Conservation (phyloP, 2,888 invertebrate genomes). For the Limnephilus auricula region DNA sequence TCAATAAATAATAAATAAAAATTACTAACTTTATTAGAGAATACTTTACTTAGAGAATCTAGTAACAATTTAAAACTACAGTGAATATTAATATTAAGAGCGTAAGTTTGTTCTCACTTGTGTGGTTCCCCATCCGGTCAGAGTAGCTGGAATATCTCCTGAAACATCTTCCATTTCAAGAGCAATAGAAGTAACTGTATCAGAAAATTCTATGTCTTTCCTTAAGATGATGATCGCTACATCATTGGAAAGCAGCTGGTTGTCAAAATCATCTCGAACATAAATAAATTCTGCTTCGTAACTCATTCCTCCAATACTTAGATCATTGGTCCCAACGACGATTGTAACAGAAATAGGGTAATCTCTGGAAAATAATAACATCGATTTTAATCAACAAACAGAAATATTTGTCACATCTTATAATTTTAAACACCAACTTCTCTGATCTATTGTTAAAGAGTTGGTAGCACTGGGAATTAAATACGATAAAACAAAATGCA, state of each 20-base stretch:
- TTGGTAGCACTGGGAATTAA: not conserved
- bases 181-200: slow-evolving; percentile 71
- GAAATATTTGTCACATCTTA: too few relatives aligned
- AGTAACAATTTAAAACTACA: too few relatives aligned
- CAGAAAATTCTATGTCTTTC: slow-evolving; percentile 72
- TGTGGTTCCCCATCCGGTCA: slow-evolving; percentile 76
- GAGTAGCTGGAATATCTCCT: slow-evolving; percentile 70
- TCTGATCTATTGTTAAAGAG: not conserved
- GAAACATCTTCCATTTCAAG: slow-evolving; percentile 71
- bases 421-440: not conserved
- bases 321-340: slow-evolving; percentile 75
- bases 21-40: too few relatives aligned
- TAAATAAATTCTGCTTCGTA: slow-evolving; percentile 71
- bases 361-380: not conserved
- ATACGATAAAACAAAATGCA: not conserved
- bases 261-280: slow-evolving; percentile 73
- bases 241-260: slow-evolving; percentile 71
- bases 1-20: too few relatives aligned
- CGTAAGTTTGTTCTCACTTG: slow-evolving; percentile 59
- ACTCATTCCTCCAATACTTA: slow-evolving; percentile 72
- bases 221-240: slow-evolving; percentile 72
- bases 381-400: slow-evolving; percentile 68
- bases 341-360: slow-evolving; percentile 67
- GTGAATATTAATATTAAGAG: too few relatives aligned
- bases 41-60: too few relatives aligned